Evolutionary conservation across 2,113 vertebrate genomes (phyloP), one percentile per base, ranked within the genome.

Genomic region (Nymphicus hollandicus): DNA sequence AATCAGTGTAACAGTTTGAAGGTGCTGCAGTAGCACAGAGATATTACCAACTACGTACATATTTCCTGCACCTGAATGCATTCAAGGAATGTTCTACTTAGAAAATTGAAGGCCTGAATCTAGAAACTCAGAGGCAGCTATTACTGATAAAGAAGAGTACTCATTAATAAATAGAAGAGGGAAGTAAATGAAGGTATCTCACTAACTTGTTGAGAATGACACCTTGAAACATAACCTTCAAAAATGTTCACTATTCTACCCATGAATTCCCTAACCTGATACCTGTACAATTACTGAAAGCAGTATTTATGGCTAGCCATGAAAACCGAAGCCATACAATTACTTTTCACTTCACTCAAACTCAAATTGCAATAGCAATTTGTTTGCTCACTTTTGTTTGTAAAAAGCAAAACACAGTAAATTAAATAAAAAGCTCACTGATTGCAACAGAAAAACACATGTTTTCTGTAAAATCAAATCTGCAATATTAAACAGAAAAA

Each of bases 21-120:
- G 18, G 46, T 63, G 63, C n/a, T 78, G 16, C 68, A 65, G 14
- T 27, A 93, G 43, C 49, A 82, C 11, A 37, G 19, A 88, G 69
- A 35, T 58, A 76, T 52, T 94, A 97, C 50, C 88, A 89, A 81
- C n/a, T 53, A 44, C 8, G 5, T 85, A 37, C 58, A 55, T 12
- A n/a, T 86, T 93, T 60, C n/a, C 81, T 49, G 89, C 77, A 95
- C 47, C 17, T 91, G 46, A 96, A 71, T 82, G 44, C 74, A 81
- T 94, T 86, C 55, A 95, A 53, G 52, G 44, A 87, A 16, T 66
- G 11, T 77, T 77, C 53, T 90, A 44, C 35, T 77, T 52, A 94
- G 56, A 82, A 96, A 95, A 94, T 29, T 3, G 24, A 95, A 94
- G 7, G 44, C 13, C 90, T 94, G 88, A 92, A 78, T 52, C 77